phyloP scores from a whole-genome alignment of 2,797 vertebrate genomes.

The Bovichtus variegatus region DNA sequence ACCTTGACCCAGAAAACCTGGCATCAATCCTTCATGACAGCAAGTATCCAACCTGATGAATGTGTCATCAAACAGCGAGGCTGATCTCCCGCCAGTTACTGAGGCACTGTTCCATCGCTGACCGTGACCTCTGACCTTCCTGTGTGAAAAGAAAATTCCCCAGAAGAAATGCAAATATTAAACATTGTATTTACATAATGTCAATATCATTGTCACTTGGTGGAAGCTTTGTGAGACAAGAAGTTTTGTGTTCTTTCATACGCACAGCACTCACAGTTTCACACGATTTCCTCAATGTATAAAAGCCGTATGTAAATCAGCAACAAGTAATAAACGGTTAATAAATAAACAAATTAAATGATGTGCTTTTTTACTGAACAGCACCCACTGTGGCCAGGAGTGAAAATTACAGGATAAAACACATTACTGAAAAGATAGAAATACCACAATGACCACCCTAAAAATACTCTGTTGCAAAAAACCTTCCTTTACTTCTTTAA shows the following conservation, averaged over 20 bases:
- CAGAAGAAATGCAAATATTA: background rate
- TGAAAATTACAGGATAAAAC: background rate
- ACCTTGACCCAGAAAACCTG: conserved; percentile 50
- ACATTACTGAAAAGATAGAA: background rate
- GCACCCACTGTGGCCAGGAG: background rate
- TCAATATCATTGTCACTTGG: background rate
- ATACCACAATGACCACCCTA: background rate
- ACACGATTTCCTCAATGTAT: background rate
- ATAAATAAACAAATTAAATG: too few relatives aligned
- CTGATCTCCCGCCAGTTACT: conserved; percentile 41
- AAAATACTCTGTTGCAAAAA: background rate
- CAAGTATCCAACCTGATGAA: conserved; percentile 41
- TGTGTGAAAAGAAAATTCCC: conserved; percentile 3
- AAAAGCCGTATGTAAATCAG: background rate
- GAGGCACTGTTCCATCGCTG: conserved; percentile 2
- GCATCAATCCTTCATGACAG: conserved; percentile 44
- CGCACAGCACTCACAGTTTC: background rate
- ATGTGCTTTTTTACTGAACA: background rate
- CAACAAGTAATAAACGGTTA: background rate
- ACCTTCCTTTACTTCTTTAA: too few relatives aligned
- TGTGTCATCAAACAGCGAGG: conserved; percentile 29
- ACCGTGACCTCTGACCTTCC: conserved; percentile 34
- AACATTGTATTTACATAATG: conserved; percentile 10
- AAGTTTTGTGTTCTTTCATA: background rate
- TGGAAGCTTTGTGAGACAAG: background rate